Conservation (phyloP, 2,113 vertebrate genomes). For the Podarcis raffonei region DNA sequence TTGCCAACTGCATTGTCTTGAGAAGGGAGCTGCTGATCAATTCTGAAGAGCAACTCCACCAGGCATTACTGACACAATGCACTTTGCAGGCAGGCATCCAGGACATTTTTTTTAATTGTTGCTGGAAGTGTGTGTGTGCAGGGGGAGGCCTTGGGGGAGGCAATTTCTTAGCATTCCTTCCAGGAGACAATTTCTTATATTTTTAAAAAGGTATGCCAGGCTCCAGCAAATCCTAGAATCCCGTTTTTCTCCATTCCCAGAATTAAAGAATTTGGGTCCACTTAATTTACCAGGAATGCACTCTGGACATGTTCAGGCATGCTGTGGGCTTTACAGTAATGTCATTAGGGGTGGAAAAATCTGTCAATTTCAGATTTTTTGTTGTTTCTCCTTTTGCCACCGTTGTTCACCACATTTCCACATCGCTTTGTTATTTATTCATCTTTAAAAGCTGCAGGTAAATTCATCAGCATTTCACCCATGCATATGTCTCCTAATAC, state of each 20-base stretch:
- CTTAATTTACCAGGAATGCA: background rate
- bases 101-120: background rate
- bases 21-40: background rate
- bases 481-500: too few species aligned
- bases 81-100: fast-evolving
- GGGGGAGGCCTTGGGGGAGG: fast-evolving
- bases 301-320: background rate
- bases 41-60: fast-evolving
- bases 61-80: fast-evolving
- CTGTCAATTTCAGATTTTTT: background rate
- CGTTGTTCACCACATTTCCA: too few species aligned
- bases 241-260: background rate
- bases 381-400: too few species aligned
- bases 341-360: too few species aligned
- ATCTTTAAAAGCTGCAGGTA: too few species aligned
- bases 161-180: background rate
- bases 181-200: background rate
- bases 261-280: background rate
- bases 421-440: too few species aligned
- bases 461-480: too few species aligned
- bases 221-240: background rate
- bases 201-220: background rate
- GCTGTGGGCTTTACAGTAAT: too few species aligned
- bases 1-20: background rate
- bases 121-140: background rate